Percentiles rank a stretch among this genome's conserved stretches.
phyloP scores from a whole-genome alignment of 2,797 vertebrate species.

The Cryptoprocta ferox region DNA sequence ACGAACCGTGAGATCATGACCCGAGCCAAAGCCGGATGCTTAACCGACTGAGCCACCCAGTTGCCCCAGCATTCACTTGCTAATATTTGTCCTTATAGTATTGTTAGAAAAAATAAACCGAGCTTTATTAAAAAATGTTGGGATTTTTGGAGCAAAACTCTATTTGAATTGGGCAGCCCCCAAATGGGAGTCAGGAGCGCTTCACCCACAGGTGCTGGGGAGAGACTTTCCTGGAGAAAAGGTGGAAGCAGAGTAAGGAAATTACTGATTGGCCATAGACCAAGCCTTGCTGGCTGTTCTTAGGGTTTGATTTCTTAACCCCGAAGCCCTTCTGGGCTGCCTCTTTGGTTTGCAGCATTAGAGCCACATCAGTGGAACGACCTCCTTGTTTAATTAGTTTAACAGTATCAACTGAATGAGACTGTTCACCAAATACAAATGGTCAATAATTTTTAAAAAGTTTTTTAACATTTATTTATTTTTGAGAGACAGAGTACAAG shows the following conservation, averaged over 20 bases:
- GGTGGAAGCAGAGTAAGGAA: not conserved
- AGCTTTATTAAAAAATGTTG: not conserved
- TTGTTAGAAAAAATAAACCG: not conserved
- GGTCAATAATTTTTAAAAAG: not conserved
- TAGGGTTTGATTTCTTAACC: not conserved
- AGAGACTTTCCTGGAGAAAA: not conserved
- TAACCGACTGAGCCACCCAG: no score
- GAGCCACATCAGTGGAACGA: rapidly evolving
- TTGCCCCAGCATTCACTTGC: not conserved
- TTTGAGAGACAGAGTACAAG: no score
- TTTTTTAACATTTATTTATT: no score
- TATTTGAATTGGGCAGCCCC: not conserved
- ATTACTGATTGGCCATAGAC: not conserved
- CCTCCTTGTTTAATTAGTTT: not conserved
- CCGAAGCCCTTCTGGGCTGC: not conserved
- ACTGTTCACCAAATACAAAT: not conserved
- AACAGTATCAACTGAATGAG: not conserved
- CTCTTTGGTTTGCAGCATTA: not conserved
- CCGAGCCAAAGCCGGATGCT: no score
- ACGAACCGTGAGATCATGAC: no score
- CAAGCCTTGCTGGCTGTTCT: not conserved
- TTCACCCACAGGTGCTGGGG: no score
- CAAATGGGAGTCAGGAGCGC: not conserved
- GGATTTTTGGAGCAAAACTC: not conserved
- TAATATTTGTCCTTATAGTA: not conserved